A percentile compares a stretch with the other conserved stretches of the same genome.
phyloP scores from a whole-genome alignment of 2,888 invertebrate genomes.

The Allolobophora icterica region DNA sequence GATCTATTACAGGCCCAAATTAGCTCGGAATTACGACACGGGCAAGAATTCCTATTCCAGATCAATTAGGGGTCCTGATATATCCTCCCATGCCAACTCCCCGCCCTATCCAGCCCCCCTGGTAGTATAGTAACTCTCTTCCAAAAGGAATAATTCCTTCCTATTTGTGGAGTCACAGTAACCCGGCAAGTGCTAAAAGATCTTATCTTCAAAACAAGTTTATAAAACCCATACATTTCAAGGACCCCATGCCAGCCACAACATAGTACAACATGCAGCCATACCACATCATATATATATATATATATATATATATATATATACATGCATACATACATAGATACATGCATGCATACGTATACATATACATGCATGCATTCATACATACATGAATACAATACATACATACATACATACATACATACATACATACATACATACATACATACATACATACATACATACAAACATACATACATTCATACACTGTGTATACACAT shows the following conservation, averaged over 20 bases:
- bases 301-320: too few relatives aligned
- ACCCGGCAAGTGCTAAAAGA: neutral
- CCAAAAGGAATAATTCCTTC: neutral
- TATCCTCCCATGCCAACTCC: neutral
- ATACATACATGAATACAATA: too few relatives aligned
- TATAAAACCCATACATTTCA: neutral
- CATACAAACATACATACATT: too few relatives aligned
- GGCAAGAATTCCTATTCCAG: neutral
- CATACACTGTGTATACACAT: too few relatives aligned
- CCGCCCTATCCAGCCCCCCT: neutral
- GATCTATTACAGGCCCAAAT: constrained; percentile 6
- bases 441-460: too few relatives aligned
- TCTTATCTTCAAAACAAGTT: constrained; percentile 1
- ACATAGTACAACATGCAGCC: neutral
- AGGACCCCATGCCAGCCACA: neutral
- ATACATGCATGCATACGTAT: too few relatives aligned
- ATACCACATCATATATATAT: too few relatives aligned
- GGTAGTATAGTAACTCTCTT: neutral
- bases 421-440: too few relatives aligned
- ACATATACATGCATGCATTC: too few relatives aligned
- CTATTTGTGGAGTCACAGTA: neutral
- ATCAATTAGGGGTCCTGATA: neutral
- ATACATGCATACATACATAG: too few relatives aligned
- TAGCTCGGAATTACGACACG: neutral
- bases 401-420: too few relatives aligned